phyloP scores from a whole-genome alignment of 2,797 vertebrate genomes.

The Hephaestus fuliginosus region DNA sequence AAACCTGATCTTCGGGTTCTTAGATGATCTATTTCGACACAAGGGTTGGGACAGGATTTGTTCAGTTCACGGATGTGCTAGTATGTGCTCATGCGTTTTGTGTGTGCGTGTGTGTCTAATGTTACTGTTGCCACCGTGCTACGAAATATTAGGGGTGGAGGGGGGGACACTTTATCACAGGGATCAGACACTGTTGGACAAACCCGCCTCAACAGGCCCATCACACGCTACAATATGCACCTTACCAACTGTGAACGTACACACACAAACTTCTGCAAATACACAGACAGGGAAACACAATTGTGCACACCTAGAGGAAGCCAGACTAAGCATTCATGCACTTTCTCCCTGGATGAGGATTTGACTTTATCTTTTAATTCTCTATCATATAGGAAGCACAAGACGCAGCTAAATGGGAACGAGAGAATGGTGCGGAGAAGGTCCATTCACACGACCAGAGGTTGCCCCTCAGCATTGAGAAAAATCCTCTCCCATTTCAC shows the following conservation, averaged over 20 bases:
- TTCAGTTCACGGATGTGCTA: slow-evolving; percentile 7
- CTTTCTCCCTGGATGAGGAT: slow-evolving; percentile 59
- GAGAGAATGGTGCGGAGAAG: slow-evolving; percentile 32
- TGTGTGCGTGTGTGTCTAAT: slow-evolving; percentile 18
- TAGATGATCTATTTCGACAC: slow-evolving; percentile 52
- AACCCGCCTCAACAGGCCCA: slow-evolving; percentile 22
- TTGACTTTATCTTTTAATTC: slow-evolving; percentile 73
- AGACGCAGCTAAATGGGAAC: slow-evolving; percentile 46
- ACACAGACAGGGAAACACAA: slow-evolving; percentile 34
- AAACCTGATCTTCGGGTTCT: slow-evolving; percentile 54
- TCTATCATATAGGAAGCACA: slow-evolving; percentile 43
- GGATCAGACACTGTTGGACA: slow-evolving; percentile 37
- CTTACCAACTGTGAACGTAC: not conserved
- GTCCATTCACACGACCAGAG: slow-evolving; percentile 58
- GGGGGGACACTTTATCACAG: slow-evolving; percentile 28
- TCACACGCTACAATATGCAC: slow-evolving; percentile 5
- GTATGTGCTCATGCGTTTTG: slow-evolving; percentile 10
- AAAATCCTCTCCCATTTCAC: slow-evolving; percentile 66
- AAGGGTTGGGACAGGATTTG: slow-evolving; percentile 42
- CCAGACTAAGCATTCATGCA: slow-evolving; percentile 42
- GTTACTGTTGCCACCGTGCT: slow-evolving; percentile 8
- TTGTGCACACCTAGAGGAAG: slow-evolving; percentile 22
- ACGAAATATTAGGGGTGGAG: not conserved
- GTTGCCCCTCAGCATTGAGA: slow-evolving; percentile 52
- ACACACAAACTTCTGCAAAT: slow-evolving; percentile 22